These are phyloP conservation scores for Loxodonta africana DNA, from an alignment of 2,113 vertebrate species.

Conservation along the genomic window DNA sequence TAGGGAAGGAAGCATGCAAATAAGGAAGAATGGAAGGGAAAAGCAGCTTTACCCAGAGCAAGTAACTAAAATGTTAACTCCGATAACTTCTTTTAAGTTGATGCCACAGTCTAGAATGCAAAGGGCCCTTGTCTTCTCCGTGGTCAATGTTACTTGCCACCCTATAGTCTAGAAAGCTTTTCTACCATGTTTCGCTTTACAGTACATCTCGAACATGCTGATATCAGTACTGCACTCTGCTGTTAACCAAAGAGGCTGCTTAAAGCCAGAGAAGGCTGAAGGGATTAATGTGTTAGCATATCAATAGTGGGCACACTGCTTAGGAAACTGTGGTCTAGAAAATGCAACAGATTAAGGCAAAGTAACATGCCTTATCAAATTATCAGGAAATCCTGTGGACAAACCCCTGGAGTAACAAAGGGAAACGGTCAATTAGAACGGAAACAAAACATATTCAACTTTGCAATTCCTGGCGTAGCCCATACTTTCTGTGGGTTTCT, in stretches of 20 bases:
- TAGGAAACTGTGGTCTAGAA: constrained; percentile 27
- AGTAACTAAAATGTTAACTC: not conserved
- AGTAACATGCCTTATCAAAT: not conserved
- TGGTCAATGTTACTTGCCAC: not conserved
- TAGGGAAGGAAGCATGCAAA: not conserved
- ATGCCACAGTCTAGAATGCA: not conserved
- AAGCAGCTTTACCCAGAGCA: not conserved
- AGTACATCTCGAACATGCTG: not conserved
- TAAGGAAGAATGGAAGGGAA: not conserved
- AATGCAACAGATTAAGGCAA: not conserved
- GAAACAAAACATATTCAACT: not conserved
- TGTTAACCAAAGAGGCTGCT: not conserved
- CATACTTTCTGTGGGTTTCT: not conserved
- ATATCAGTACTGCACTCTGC: no score
- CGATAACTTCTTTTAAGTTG: not conserved
- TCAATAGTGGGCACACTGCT: not conserved
- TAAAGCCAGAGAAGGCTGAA: not conserved
- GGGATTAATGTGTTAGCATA: not conserved
- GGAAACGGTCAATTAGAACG: not conserved
- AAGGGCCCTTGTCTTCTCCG: not conserved
- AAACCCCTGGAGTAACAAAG: not conserved
- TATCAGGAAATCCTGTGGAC: constrained; percentile 60
- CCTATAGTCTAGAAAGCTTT: not conserved
- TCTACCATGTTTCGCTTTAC: accelerated
- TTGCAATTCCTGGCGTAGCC: not conserved